Base-by-base conservation (phyloP, 2,888 invertebrate species). In the Drosophila rubida region DNA sequence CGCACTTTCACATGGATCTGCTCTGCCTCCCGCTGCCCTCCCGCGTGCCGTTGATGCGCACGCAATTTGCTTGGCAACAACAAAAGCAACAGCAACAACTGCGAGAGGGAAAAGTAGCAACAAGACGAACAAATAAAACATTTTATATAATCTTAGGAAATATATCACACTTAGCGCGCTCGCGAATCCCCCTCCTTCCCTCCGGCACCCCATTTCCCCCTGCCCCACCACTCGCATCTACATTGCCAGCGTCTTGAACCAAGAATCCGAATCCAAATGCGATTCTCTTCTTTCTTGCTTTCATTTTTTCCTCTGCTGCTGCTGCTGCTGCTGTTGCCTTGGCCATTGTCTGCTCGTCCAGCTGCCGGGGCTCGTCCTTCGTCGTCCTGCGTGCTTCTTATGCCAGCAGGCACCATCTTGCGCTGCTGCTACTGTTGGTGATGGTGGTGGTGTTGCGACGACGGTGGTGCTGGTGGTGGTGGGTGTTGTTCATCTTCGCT, bases 91-190 rank as follows among this genome's bases (percentile, higher is more conserved):
- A 69, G 60, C 68, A 69, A 48, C 55, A 69, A 53, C 35, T 44
- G 61, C 55, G 39, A 19, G 9, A 16, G 32, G 49, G 27, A 59
- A 62, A 61, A 70, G 78, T 60, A 69, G 81, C 68, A 84, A 61
- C 77, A 80, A 76, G 73, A 77, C 77, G 72, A 88, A 86, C 84
- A 89, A 87, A 87, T 89, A 88, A 90, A 90, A 84, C 88, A 91
- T 90, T 89, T 90, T 90, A 91, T 89, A 90, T 91, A 91, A 91
- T 91, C 91, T 91, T 88, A 84, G 88, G 89, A 91, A 90, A 91
- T 92, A 91, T 91, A 91, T 91, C 92, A 91, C 91, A 92, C 91
- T 92, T 92, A 92, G 87, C 88, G 86, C 81, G 87, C 78, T 78
- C 60, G 78, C 78, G 67, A 64, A 41, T 49, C 46, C 27, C 60